Conservation (phyloP, 2,113 vertebrate genomes). For the Notiomystis cincta region DNA sequence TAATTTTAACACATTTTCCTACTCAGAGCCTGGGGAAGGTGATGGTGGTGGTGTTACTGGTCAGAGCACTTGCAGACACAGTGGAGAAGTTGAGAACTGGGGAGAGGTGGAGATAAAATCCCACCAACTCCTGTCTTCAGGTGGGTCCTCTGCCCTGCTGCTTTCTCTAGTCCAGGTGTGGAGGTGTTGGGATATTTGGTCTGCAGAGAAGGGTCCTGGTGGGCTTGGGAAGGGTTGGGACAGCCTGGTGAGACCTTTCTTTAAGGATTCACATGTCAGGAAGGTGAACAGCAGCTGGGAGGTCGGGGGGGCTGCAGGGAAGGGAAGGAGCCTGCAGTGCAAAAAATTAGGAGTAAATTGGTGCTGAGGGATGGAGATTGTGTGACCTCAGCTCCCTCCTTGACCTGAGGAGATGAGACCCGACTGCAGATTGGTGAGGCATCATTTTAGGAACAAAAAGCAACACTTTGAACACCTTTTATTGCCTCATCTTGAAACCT, state of each 20-base stretch:
- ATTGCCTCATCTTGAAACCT: background rate
- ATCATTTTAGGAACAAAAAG: accelerated
- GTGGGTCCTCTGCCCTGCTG: background rate
- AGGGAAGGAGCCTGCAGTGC: background rate
- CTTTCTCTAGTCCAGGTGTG: background rate
- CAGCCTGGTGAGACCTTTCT: background rate
- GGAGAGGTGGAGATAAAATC: background rate
- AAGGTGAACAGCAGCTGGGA: background rate
- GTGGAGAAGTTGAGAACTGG: background rate
- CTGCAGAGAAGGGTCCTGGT: background rate
- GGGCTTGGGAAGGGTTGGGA: background rate
- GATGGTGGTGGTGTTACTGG: background rate
- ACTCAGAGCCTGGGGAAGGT: background rate
- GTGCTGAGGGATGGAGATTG: background rate
- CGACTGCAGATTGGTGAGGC: background rate
- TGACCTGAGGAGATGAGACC: background rate
- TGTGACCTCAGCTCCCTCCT: background rate
- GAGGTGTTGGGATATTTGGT: background rate
- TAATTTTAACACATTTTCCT: background rate
- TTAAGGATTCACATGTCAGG: background rate
- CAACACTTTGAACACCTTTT: background rate
- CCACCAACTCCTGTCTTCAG: background rate
- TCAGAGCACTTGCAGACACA: background rate
- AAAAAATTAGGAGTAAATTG: background rate
- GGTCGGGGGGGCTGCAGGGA: background rate